These are phyloP conservation scores for Diaphora mendica DNA, from an alignment of 2,888 invertebrate genomes.

Conservation along the genomic window DNA sequence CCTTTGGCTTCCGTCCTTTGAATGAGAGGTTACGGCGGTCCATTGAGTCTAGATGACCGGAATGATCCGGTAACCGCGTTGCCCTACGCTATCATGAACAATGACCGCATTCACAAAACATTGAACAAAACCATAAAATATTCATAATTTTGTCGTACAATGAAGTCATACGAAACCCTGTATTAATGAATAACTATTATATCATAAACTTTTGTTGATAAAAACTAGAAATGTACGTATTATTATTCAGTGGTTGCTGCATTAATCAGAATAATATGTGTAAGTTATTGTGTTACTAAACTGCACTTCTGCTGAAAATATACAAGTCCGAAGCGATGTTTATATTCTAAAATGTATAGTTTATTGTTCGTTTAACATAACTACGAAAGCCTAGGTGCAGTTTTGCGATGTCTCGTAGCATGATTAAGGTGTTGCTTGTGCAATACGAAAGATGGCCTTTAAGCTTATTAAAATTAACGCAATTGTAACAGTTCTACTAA, in stretches of 20 bases:
- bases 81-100: slow-evolving; percentile 62
- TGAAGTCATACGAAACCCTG: slow-evolving; percentile 50
- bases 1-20: slow-evolving; percentile 24
- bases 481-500: too few species aligned
- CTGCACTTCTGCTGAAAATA: slow-evolving; percentile 30
- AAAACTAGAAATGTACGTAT: slow-evolving; percentile 37
- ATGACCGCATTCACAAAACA: slow-evolving; percentile 72
- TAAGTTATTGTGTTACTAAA: slow-evolving; percentile 34
- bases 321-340: slow-evolving; percentile 21
- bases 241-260: slow-evolving; percentile 17
- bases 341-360: slow-evolving; percentile 13
- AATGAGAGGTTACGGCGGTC: slow-evolving; percentile 51
- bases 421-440: background rate
- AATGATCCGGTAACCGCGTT: slow-evolving; percentile 57
- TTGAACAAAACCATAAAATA: slow-evolving; percentile 74
- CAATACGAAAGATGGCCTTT: too few species aligned
- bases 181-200: slow-evolving; percentile 48
- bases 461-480: too few species aligned
- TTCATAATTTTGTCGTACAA: slow-evolving; percentile 72
- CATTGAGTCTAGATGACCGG: slow-evolving; percentile 63
- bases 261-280: slow-evolving; percentile 29
- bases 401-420: background rate
- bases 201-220: slow-evolving; percentile 45
- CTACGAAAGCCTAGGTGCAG: slow-evolving; percentile 16
- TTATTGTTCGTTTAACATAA: slow-evolving; percentile 26